Conservation (phyloP, 2,888 invertebrate genomes). For the Pyrrhia umbra region DNA sequence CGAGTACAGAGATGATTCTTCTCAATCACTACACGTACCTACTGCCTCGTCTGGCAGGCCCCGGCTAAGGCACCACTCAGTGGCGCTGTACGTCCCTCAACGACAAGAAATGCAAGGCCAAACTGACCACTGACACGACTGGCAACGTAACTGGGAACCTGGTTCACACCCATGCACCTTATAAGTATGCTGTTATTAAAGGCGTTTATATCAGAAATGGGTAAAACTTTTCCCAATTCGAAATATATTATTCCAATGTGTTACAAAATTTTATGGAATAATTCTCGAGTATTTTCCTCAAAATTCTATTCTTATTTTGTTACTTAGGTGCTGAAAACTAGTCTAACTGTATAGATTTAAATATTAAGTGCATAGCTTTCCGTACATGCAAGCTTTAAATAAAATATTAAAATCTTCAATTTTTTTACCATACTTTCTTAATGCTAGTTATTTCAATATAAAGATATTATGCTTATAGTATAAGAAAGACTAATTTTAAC, state of each 20-base stretch:
- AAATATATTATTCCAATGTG: neutral
- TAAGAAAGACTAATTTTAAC: no score
- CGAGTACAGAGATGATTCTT: slow-evolving; percentile 52
- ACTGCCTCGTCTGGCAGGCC: slow-evolving; percentile 21
- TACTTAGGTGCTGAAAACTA: no score
- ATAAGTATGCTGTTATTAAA: slow-evolving; percentile 28
- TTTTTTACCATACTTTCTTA: no score
- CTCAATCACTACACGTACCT: slow-evolving; percentile 54
- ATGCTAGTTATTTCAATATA: no score
- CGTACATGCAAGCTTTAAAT: no score
- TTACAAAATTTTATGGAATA: no score
- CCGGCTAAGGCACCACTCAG: slow-evolving; percentile 18
- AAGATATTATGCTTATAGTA: no score
- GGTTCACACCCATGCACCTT: slow-evolving; percentile 34
- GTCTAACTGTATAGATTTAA: no score
- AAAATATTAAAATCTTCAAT: no score
- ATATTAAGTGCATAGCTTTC: no score
- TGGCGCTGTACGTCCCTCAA: slow-evolving; percentile 55
- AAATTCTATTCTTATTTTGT: no score
- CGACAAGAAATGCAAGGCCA: slow-evolving; percentile 52
- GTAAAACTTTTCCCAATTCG: neutral
- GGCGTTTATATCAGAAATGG: slow-evolving; percentile 34
- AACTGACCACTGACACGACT: slow-evolving; percentile 19
- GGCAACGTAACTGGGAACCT: slow-evolving; percentile 23
- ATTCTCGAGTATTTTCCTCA: no score